Evolutionary conservation across 2,888 invertebrate species (phyloP).

Genomic region (Rhogogaster chlorosoma): DNA sequence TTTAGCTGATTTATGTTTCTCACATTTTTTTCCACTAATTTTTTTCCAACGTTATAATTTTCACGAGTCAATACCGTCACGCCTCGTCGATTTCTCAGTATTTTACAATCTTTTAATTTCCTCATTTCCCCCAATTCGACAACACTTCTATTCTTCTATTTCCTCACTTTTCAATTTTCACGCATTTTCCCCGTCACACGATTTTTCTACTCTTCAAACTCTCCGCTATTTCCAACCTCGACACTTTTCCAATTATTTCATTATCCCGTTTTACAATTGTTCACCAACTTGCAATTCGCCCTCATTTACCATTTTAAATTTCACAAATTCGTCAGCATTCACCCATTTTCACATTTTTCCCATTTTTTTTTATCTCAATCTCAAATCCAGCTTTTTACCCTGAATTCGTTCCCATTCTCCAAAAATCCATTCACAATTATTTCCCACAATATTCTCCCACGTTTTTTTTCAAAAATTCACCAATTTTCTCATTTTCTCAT

Average conservation of each 20-base stretch:
- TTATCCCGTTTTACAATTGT: not conserved
- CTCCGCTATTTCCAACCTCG: not conserved
- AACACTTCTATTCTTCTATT: not conserved
- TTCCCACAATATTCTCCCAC: no score
- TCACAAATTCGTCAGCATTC: no score
- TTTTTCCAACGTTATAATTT: not conserved
- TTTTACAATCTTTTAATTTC: not conserved
- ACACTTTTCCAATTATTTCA: not conserved
- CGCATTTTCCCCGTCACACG: not conserved
- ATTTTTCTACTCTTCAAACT: not conserved
- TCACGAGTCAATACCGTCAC: not conserved
- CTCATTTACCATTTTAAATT: no score
- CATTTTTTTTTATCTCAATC: no score
- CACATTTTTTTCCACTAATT: not conserved
- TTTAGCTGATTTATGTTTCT: not conserved
- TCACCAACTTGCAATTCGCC: no score
- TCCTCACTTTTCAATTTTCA: not conserved
- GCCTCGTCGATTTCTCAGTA: not conserved
- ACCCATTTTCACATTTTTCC: no score
- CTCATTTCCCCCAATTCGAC: not conserved
- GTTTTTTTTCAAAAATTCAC: not conserved
- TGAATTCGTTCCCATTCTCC: no score
- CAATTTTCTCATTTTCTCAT: not conserved
- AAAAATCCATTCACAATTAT: no score
- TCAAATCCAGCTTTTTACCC: no score